Conservation (phyloP, 2,888 invertebrate species). For the Oligia fasciuncula region DNA sequence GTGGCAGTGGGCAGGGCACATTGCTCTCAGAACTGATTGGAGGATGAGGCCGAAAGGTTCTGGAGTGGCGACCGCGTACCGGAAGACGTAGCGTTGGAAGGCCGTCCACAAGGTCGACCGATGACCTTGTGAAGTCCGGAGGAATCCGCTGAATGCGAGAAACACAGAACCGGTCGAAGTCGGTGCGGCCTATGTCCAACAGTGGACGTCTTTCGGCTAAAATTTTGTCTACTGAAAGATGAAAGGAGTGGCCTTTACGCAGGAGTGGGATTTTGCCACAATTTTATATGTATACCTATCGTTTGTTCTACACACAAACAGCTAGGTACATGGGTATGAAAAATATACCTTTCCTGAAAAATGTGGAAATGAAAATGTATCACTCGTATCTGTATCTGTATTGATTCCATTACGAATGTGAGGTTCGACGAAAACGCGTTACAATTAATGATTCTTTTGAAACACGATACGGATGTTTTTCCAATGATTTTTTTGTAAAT, state of each 20-base stretch:
- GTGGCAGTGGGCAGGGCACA: neutral
- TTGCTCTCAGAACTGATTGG: neutral
- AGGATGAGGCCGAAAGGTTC: neutral
- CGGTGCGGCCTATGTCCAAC: too few relatives aligned
- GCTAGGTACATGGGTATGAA: neutral
- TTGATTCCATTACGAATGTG: constrained; percentile 47
- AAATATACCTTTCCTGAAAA: constrained; percentile 18
- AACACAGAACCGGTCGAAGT: neutral
- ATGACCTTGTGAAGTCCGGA: neutral
- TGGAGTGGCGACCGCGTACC: neutral
- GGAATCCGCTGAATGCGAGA: neutral
- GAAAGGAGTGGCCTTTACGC: neutral
- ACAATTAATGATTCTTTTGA: constrained; percentile 32
- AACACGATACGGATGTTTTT: neutral
- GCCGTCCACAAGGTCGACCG: neutral
- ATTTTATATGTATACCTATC: neutral
- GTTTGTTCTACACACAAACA: neutral
- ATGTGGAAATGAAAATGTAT: constrained; percentile 31
- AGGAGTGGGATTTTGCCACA: neutral
- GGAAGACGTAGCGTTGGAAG: neutral
- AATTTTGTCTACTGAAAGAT: neutral
- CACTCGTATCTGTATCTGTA: neutral
- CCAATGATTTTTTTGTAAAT: constrained; percentile 2
- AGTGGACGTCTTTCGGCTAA: neutral
- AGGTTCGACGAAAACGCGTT: constrained; percentile 16